Percentiles rank a stretch among this genome's conserved stretches.
Conservation (phyloP, 1,140 invertebrate species). For the Bombus affinis region DNA sequence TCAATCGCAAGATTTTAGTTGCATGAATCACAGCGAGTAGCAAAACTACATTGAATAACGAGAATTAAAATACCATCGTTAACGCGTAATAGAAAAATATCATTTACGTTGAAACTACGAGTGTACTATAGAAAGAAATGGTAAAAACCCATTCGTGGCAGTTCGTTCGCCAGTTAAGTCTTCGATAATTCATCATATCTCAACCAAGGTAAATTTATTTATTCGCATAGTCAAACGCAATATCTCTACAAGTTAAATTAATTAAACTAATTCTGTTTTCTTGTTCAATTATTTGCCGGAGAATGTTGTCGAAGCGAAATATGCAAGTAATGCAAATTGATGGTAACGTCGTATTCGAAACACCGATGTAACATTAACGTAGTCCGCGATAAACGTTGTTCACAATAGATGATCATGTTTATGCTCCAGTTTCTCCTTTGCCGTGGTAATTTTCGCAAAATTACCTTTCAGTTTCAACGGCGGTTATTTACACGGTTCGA, state of each 20-base stretch:
- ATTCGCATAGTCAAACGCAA: background rate
- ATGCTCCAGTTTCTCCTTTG: background rate
- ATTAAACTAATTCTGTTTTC: background rate
- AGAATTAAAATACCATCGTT: no score
- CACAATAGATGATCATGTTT: background rate
- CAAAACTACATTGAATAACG: accelerated
- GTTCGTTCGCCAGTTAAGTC: no score
- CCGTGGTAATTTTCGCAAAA: background rate
- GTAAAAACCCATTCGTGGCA: no score
- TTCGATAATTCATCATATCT: background rate
- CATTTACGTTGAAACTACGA: no score
- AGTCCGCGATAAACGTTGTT: background rate
- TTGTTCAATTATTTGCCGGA: background rate
- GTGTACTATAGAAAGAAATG: no score
- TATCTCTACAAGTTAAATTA: background rate
- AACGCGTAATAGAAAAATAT: no score
- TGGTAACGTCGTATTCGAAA: background rate
- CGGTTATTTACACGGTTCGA: constrained; percentile 82
- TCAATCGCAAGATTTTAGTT: no score
- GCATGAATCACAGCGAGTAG: no score
- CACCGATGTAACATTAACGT: background rate
- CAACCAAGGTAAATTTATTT: background rate
- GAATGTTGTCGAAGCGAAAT: background rate
- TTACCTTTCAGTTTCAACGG: constrained; percentile 83
- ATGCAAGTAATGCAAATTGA: background rate